phyloP scores from a whole-genome alignment of 2,113 vertebrate genomes.

The Ctenodactylus gundi region DNA sequence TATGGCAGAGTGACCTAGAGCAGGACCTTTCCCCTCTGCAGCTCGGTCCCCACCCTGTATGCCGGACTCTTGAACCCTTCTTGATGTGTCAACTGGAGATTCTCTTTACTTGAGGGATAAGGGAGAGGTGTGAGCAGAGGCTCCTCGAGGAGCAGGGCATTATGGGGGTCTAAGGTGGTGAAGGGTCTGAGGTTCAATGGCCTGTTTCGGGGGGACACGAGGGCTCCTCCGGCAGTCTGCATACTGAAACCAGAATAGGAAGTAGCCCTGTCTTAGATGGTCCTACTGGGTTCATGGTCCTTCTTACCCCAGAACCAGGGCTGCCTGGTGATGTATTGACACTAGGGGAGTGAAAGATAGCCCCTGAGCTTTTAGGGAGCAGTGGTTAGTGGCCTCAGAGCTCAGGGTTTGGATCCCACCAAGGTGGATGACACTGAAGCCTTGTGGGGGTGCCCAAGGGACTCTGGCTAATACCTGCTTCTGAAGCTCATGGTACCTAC shows the following conservation, averaged over 20 bases:
- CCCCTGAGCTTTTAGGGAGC: background rate
- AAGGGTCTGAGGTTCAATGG: fast-evolving
- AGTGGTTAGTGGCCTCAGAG: background rate
- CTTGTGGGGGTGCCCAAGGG: too few species aligned
- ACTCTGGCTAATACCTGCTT: background rate
- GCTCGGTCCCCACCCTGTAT: fast-evolving
- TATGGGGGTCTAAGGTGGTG: fast-evolving
- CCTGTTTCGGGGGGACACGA: fast-evolving
- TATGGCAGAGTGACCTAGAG: background rate
- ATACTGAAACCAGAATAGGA: fast-evolving
- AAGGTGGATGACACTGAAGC: too few species aligned
- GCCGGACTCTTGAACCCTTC: background rate
- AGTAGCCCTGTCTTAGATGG: background rate
- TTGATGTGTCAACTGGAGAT: fast-evolving
- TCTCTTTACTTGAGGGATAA: background rate
- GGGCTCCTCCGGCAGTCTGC: background rate
- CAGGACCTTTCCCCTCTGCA: background rate
- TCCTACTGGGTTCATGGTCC: too few species aligned
- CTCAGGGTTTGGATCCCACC: background rate
- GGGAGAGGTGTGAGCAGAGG: background rate
- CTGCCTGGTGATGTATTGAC: background rate
- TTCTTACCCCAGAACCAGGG: fast-evolving
- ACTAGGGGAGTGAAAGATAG: background rate
- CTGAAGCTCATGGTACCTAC: background rate
- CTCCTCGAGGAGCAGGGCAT: background rate